phyloP scores from a whole-genome alignment of 2,797 vertebrate genomes.

The Nothura maculosa region DNA sequence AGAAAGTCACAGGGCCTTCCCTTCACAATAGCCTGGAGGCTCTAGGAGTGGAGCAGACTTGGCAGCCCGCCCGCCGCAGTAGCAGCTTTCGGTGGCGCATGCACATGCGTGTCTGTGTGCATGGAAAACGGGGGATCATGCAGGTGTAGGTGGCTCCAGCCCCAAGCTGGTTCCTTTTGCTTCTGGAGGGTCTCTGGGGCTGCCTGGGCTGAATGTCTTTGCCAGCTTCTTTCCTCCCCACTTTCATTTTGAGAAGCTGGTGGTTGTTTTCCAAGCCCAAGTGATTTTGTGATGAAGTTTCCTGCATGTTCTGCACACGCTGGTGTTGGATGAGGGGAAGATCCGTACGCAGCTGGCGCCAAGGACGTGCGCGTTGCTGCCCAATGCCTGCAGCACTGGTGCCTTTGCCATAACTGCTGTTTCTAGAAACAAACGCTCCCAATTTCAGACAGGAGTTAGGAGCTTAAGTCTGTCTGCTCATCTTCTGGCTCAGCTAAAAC shows the following conservation, averaged over 20 bases:
- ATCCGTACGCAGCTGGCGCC: background rate
- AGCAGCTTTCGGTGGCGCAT: no score
- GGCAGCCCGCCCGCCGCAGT: background rate
- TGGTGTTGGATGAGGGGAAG: accelerated
- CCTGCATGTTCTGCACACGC: background rate
- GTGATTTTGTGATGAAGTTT: background rate
- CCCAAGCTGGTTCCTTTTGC: background rate
- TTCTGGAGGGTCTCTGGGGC: background rate
- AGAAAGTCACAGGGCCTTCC: background rate
- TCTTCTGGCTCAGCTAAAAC: background rate
- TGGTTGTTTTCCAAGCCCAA: background rate
- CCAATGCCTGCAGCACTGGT: background rate
- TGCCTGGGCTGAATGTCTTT: background rate
- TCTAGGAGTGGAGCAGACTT: background rate
- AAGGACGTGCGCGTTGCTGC: accelerated
- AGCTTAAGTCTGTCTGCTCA: background rate
- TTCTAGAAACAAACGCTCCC: background rate
- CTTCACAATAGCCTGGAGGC: background rate
- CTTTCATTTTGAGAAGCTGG: background rate
- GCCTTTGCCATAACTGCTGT: background rate
- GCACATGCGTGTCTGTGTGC: accelerated
- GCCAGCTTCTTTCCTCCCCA: background rate
- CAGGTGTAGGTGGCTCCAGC: accelerated
- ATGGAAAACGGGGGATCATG: no score
- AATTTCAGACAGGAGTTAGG: background rate